A percentile compares a stretch with the other conserved stretches of the same genome.
These are phyloP conservation scores for Cremastinae sp. DNA, from an alignment of 2,888 invertebrate genomes.

Conservation along the genomic window DNA sequence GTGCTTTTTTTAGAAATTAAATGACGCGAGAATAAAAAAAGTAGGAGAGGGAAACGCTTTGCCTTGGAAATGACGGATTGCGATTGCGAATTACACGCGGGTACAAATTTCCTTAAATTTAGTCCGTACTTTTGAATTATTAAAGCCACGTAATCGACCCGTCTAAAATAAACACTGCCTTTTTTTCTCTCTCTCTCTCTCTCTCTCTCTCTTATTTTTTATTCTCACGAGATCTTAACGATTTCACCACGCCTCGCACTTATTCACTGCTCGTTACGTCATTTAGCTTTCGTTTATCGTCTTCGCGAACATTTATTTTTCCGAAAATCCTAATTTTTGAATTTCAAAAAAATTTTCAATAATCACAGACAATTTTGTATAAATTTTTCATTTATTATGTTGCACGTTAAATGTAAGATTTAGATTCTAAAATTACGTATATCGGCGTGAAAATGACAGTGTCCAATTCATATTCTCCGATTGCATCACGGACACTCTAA, in stretches of 20 bases:
- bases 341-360: neutral
- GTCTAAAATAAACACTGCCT: constrained; percentile 18
- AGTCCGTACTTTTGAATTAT: constrained; percentile 68
- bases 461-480: neutral
- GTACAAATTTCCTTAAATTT: constrained; percentile 45
- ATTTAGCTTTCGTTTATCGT: neutral
- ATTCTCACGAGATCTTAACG: neutral
- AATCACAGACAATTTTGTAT: too few species aligned
- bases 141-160: constrained; percentile 63
- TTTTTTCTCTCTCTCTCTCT: constrained; percentile 8
- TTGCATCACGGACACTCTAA: constrained; percentile 15
- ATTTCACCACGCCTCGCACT: constrained; percentile 24
- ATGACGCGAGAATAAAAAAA: too few species aligned
- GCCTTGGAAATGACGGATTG: neutral
- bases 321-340: neutral
- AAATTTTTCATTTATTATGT: too few species aligned
- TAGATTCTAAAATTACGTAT: constrained; percentile 10
- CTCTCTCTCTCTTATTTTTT: constrained; percentile 13
- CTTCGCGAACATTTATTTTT: neutral
- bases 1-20: too few species aligned
- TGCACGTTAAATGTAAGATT: too few species aligned
- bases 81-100: neutral
- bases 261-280: neutral
- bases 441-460: constrained; percentile 32
- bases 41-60: neutral